phyloP scores from a whole-genome alignment of 2,797 vertebrate species.

The Anisognathus igniventris region DNA sequence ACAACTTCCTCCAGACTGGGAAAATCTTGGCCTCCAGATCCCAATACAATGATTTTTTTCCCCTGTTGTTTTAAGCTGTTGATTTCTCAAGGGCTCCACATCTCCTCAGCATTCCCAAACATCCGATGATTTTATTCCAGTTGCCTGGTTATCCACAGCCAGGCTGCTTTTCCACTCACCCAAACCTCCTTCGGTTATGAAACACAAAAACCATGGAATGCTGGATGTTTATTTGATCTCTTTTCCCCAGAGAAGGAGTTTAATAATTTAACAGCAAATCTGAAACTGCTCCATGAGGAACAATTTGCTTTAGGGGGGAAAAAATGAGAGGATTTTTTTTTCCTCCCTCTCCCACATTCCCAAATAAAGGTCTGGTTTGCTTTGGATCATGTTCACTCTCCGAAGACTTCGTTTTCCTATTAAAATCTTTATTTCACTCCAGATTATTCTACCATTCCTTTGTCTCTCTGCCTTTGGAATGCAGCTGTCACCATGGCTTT shows the following conservation, averaged over 20 bases:
- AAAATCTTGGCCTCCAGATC: not conserved
- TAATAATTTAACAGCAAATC: constrained; percentile 56
- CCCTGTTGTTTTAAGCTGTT: not conserved
- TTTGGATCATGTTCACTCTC: constrained; percentile 47
- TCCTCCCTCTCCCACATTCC: constrained; percentile 33
- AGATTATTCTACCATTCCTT: constrained; percentile 73
- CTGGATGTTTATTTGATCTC: constrained; percentile 67
- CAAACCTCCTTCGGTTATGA: not conserved
- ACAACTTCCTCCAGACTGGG: not conserved
- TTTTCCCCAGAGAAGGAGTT: constrained; percentile 38
- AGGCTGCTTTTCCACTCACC: constrained; percentile 67
- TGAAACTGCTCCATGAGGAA: not conserved
- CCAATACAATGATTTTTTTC: not conserved
- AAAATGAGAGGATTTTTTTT: not conserved
- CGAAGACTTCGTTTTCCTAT: constrained; percentile 74
- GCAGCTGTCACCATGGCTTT: constrained; percentile 53
- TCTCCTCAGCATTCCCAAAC: constrained; percentile 24
- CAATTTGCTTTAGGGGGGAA: not conserved
- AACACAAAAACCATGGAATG: not conserved
- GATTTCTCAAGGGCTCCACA: not conserved
- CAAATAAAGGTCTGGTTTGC: constrained; percentile 14
- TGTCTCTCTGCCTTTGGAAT: constrained; percentile 35
- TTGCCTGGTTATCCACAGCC: not conserved
- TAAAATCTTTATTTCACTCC: constrained; percentile 64
- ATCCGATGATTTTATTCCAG: constrained; percentile 28